Evolutionary conservation across 2,113 vertebrate genomes (phyloP).

Genomic region (Peromyscus californicus): DNA sequence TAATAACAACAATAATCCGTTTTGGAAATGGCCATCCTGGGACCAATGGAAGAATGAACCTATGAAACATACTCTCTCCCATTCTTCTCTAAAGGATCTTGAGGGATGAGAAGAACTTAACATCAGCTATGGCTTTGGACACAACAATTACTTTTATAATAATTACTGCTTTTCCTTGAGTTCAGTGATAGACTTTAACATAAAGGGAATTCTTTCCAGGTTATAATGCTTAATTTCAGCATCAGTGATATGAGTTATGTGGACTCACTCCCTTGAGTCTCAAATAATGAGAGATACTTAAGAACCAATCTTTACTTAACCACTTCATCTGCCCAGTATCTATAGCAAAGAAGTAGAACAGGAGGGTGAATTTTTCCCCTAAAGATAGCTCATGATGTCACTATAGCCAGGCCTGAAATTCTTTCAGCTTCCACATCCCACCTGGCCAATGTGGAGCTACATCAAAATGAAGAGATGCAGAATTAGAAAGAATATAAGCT

Average conservation of each 20-base stretch:
- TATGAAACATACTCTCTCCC: neutral
- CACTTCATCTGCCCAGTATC: constrained; percentile 6
- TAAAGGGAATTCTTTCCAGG: neutral
- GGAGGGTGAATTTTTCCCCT: neutral
- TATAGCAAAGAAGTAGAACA: constrained; percentile 45
- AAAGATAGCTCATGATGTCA: neutral
- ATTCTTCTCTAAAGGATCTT: neutral
- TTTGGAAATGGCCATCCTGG: neutral
- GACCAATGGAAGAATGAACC: neutral
- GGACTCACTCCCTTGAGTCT: neutral
- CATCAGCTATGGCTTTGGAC: neutral
- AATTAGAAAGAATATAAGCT: constrained; percentile 32
- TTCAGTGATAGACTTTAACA: neutral
- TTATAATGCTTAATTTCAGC: constrained; percentile 41
- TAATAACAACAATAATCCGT: neutral
- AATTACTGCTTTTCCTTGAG: constrained; percentile 41
- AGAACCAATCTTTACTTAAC: neutral
- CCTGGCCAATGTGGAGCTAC: constrained; percentile 10
- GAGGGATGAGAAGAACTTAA: neutral
- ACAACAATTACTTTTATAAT: neutral
- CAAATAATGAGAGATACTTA: constrained; percentile 56
- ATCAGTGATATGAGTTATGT: constrained; percentile 17
- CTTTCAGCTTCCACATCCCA: neutral
- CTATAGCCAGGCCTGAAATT: neutral
- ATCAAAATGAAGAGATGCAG: constrained; percentile 14